These are phyloP conservation scores for Tragelaphus oryx DNA, from an alignment of 2,797 vertebrate genomes.

Conservation along the genomic window DNA sequence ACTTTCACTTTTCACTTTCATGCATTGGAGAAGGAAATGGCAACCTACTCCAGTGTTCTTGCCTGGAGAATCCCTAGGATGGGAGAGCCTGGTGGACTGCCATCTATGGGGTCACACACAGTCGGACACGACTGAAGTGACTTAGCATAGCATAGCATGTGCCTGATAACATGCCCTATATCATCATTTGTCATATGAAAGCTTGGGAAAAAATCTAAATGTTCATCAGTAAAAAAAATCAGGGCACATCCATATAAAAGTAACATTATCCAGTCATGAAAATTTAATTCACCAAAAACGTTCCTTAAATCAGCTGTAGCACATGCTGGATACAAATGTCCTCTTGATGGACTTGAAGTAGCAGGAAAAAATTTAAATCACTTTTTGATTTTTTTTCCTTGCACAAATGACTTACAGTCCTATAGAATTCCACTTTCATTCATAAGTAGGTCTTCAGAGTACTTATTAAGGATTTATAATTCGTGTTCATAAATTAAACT, in stretches of 20 bases:
- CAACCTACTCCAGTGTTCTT: too few relatives aligned
- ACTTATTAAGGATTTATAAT: conserved; percentile 22
- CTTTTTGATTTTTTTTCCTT: background rate
- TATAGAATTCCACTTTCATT: background rate
- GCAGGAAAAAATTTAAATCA: background rate
- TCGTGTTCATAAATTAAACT: conserved; percentile 4
- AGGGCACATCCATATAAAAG: background rate
- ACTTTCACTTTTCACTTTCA: too few relatives aligned
- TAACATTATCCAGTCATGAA: background rate
- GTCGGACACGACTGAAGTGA: too few relatives aligned
- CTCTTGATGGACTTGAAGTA: background rate
- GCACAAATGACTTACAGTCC: background rate
- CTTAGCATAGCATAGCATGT: background rate
- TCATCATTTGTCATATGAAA: background rate
- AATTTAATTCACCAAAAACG: conserved; percentile 21
- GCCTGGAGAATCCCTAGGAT: too few relatives aligned
- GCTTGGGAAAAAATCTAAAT: background rate
- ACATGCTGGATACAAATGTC: background rate
- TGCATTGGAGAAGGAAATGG: too few relatives aligned
- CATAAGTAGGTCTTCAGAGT: conserved; percentile 10
- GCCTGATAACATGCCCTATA: background rate
- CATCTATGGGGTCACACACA: too few relatives aligned
- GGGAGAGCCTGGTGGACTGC: too few relatives aligned
- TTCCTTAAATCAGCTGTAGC: background rate
- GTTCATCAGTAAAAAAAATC: background rate